A percentile compares a stretch with the other conserved stretches of the same genome.
phyloP scores from a whole-genome alignment of 1,140 invertebrate genomes.

The Anthonomus grandis region DNA sequence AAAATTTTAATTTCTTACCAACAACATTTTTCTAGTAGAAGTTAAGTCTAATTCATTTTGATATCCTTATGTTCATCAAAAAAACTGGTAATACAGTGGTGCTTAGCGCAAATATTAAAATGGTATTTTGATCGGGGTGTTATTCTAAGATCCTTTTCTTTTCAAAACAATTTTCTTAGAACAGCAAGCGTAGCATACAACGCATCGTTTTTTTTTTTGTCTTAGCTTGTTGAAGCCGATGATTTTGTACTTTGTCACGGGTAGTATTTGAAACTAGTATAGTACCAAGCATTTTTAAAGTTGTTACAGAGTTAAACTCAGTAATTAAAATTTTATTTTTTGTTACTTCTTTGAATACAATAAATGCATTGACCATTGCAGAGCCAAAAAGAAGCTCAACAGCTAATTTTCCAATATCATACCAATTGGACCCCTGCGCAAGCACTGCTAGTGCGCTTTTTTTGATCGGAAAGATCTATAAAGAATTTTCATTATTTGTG shows the following conservation, averaged over 20 bases:
- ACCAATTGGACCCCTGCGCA: slow-evolving; percentile 27
- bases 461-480: slow-evolving; percentile 33
- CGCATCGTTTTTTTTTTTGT: slow-evolving; percentile 6
- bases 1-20: too few species aligned
- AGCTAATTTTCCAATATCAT: slow-evolving; percentile 21
- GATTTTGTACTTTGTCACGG: neutral
- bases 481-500: slow-evolving; percentile 47
- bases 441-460: slow-evolving; percentile 31
- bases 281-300: slow-evolving; percentile 1
- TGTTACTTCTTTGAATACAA: slow-evolving; percentile 12
- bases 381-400: slow-evolving; percentile 35
- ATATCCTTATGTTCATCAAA: too few species aligned
- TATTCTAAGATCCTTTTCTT: too few species aligned
- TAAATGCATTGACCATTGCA: slow-evolving; percentile 25
- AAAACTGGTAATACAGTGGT: too few species aligned
- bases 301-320: slow-evolving; percentile 8
- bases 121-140: too few species aligned
- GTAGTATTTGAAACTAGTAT: neutral
- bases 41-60: too few species aligned
- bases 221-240: too few species aligned
- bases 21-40: too few species aligned
- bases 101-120: too few species aligned
- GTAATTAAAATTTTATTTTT: slow-evolving; percentile 14
- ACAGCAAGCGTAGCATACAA: slow-evolving; percentile 1
- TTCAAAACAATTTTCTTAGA: too few species aligned